Percentiles rank a stretch among this genome's conserved stretches.
phyloP scores from a whole-genome alignment of 2,113 vertebrate species.

The Argyrosomus japonicus region DNA sequence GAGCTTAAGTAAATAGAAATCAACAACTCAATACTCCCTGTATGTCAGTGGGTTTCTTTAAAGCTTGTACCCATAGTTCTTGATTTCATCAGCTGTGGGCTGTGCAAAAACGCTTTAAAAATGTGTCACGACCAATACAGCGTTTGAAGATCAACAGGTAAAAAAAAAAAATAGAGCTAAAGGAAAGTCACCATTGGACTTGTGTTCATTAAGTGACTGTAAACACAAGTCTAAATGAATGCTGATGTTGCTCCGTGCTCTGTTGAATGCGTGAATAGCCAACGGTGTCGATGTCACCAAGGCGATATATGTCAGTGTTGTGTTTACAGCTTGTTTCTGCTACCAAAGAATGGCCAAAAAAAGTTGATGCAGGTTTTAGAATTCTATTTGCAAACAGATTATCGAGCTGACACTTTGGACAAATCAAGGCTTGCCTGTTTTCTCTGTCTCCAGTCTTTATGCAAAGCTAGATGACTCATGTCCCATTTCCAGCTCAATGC shows the following conservation, averaged over 20 bases:
- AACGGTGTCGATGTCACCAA: background rate
- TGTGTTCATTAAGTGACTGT: no score
- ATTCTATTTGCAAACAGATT: background rate
- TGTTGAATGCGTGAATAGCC: background rate
- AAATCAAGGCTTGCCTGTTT: background rate
- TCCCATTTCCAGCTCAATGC: no score
- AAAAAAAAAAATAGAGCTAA: background rate
- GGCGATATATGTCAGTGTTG: background rate
- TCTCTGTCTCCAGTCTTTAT: background rate
- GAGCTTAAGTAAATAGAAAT: conserved; percentile 80
- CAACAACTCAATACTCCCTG: conserved; percentile 63
- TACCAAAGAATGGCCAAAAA: background rate
- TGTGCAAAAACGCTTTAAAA: conserved; percentile 22
- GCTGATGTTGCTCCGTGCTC: background rate
- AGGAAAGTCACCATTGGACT: background rate
- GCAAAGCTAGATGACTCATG: no score
- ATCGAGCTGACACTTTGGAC: background rate
- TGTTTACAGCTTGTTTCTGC: background rate
- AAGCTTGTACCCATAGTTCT: conserved; percentile 14
- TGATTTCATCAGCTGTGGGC: conserved; percentile 28
- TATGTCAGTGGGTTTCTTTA: conserved; percentile 41
- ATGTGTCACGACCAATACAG: conserved; percentile 44
- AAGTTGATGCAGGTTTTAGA: background rate
- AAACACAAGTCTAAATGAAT: background rate
- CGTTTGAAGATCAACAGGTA: conserved; percentile 27